phyloP scores from a whole-genome alignment of 2,888 invertebrate genomes.

The Netelia melanura region DNA sequence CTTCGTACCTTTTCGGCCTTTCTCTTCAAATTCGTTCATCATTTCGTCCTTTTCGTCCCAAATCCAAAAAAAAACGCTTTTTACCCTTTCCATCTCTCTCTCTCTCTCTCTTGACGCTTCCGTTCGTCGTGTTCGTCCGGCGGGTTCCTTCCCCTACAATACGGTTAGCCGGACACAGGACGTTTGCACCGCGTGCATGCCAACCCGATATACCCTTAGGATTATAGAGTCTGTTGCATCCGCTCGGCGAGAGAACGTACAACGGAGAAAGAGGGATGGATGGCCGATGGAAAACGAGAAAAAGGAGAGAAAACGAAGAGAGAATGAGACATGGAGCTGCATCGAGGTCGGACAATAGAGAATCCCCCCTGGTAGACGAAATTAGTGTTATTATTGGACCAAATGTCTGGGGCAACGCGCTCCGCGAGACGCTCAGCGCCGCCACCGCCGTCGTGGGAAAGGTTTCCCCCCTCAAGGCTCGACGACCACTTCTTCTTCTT shows the following conservation, averaged over 20 bases:
- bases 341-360: slow-evolving; percentile 80
- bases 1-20: too few species aligned
- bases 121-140: slow-evolving; percentile 45
- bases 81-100: slow-evolving; percentile 24
- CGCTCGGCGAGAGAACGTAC: slow-evolving; percentile 50
- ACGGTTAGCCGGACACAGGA: slow-evolving; percentile 51
- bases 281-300: slow-evolving; percentile 46
- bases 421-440: slow-evolving; percentile 58
- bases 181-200: slow-evolving; percentile 61
- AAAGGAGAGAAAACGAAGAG: slow-evolving; percentile 41
- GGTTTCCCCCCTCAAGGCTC: slow-evolving; percentile 62
- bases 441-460: slow-evolving; percentile 79
- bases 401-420: slow-evolving; percentile 81
- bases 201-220: slow-evolving; percentile 59
- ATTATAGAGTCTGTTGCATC: slow-evolving; percentile 70
- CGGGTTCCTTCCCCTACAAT: slow-evolving; percentile 32
- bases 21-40: too few species aligned
- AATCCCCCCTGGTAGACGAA: slow-evolving; percentile 81
- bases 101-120: slow-evolving; percentile 16
- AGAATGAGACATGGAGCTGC: slow-evolving; percentile 62
- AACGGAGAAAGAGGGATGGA: slow-evolving; percentile 37
- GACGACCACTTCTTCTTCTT: slow-evolving; percentile 41
- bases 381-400: slow-evolving; percentile 84
- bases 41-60: too few species aligned
- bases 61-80: neutral